phyloP scores from a whole-genome alignment of 2,797 vertebrate genomes.

The Lagothrix lagotricha region DNA sequence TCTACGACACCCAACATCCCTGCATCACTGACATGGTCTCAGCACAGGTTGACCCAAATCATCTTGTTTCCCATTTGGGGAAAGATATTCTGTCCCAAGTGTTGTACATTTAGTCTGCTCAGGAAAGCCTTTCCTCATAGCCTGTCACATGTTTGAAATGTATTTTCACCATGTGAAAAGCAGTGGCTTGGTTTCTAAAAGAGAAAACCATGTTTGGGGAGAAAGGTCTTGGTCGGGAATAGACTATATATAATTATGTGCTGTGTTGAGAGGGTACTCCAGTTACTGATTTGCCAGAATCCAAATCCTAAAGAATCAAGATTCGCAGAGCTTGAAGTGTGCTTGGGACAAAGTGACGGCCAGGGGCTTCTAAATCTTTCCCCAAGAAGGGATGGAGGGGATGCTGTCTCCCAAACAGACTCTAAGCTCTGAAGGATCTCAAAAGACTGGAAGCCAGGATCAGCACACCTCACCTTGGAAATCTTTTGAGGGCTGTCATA shows the following conservation, averaged over 20 bases:
- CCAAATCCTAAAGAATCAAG: background rate
- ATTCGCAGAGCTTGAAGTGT: background rate
- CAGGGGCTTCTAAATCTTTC: background rate
- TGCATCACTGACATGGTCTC: background rate
- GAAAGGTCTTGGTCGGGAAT: background rate
- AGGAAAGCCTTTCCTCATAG: background rate
- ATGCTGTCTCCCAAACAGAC: background rate
- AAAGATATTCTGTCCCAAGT: background rate
- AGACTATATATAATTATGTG: background rate
- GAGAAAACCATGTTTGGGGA: background rate
- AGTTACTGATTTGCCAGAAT: background rate
- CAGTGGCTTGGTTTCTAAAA: background rate
- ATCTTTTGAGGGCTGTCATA: background rate
- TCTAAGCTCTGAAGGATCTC: background rate
- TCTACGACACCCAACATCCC: background rate
- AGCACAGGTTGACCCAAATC: background rate
- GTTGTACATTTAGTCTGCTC: background rate
- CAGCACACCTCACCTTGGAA: background rate
- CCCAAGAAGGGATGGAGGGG: background rate
- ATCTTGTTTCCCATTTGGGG: background rate
- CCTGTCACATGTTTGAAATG: background rate
- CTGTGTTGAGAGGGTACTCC: background rate
- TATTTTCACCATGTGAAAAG: background rate
- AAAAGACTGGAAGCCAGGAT: background rate
- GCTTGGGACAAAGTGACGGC: background rate